Conservation (phyloP, 2,797 vertebrate species). For the Lophura swinhoii region DNA sequence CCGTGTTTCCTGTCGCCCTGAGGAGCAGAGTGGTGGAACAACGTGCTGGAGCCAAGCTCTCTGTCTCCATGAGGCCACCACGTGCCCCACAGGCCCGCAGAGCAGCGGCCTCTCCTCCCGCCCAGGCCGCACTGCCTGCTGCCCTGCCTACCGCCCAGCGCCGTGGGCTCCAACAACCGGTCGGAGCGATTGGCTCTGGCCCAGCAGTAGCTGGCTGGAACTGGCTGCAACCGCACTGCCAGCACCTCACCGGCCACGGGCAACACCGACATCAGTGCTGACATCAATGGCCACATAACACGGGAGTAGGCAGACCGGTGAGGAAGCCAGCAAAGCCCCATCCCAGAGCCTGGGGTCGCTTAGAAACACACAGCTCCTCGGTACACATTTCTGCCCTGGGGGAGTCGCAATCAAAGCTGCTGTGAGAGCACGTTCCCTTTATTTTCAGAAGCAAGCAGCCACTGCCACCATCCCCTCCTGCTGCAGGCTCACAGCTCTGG, state of each 20-base stretch:
- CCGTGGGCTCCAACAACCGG: neutral
- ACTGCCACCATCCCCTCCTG: neutral
- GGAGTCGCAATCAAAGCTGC: neutral
- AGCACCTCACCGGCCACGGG: rapidly evolving
- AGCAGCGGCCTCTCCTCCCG: neutral
- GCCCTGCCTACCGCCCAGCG: neutral
- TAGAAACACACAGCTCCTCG: neutral
- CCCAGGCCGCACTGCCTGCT: neutral
- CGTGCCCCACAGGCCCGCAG: too few species aligned
- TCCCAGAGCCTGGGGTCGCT: neutral
- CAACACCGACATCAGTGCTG: rapidly evolving
- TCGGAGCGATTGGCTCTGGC: neutral
- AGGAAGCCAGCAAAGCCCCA: neutral
- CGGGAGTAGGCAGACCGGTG: rapidly evolving
- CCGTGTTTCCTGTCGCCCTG: too few species aligned
- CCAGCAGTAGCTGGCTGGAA: neutral
- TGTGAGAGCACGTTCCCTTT: neutral
- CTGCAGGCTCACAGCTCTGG: neutral
- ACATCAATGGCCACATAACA: neutral
- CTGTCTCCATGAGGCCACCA: too few species aligned
- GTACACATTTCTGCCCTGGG: neutral
- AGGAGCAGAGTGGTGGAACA: too few species aligned
- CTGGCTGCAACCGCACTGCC: neutral
- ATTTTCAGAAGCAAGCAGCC: neutral
- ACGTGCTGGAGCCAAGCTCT: too few species aligned